Evolutionary conservation across 2,113 vertebrate species (phyloP).

Genomic region (Ictalurus furcatus): DNA sequence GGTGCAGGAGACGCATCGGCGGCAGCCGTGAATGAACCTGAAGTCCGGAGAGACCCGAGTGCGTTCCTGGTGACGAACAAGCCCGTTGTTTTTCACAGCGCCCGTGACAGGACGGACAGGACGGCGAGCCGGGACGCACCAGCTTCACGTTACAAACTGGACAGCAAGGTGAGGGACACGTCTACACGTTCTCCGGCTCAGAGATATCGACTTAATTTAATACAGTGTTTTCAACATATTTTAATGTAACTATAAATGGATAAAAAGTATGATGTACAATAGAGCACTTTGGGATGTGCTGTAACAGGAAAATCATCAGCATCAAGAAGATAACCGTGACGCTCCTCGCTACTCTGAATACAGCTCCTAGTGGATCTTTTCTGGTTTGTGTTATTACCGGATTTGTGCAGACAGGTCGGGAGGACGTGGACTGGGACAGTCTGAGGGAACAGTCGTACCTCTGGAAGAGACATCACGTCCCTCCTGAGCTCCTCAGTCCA

Average conservation of each 20-base stretch:
- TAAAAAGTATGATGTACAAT: not conserved
- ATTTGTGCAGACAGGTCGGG: conserved; percentile 30
- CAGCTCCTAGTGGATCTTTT: not conserved
- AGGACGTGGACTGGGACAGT: conserved; percentile 46
- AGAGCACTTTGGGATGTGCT: not conserved
- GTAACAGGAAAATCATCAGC: not conserved
- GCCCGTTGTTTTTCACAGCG: conserved; percentile 42
- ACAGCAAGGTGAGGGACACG: conserved; percentile 42
- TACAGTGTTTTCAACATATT: not conserved
- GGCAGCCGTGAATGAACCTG: not conserved
- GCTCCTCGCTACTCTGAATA: not conserved
- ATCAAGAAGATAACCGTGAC: not conserved
- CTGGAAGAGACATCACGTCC: conserved; percentile 39
- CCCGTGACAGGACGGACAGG: conserved; percentile 30
- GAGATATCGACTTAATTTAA: not conserved
- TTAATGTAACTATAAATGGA: not conserved
- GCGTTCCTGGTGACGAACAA: conserved; percentile 40
- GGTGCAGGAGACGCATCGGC: not conserved
- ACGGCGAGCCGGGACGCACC: not conserved
- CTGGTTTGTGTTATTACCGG: not conserved
- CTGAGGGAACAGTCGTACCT: conserved; percentile 47
- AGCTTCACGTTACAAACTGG: conserved; percentile 42
- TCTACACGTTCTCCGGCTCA: not conserved
- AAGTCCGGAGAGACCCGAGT: not conserved
- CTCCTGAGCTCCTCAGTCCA: not conserved